These are phyloP conservation scores for Limnephilus marmoratus DNA, from an alignment of 2,888 invertebrate species.

Conservation along the genomic window DNA sequence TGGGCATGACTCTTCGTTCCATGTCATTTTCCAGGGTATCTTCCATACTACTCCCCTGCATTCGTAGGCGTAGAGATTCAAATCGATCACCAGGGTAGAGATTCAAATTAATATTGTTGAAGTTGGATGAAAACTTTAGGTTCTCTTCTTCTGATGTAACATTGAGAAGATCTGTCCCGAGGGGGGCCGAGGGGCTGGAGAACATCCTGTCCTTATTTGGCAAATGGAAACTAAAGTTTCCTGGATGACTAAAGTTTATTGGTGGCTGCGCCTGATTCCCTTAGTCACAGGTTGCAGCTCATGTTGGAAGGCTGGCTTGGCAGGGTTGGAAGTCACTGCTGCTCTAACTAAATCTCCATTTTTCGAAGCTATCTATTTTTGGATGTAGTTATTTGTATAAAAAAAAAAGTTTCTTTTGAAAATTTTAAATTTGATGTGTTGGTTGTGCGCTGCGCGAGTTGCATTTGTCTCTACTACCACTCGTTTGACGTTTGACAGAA, in stretches of 20 bases:
- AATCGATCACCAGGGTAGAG: conserved; percentile 39
- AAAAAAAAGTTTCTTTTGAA: conserved; percentile 64
- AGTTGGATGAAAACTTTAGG: conserved; percentile 77
- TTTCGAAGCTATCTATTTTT: conserved; percentile 32
- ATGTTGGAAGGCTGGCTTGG: background rate
- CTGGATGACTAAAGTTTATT: conserved; percentile 43
- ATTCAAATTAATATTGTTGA: conserved; percentile 70
- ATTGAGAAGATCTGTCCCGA: conserved; percentile 23
- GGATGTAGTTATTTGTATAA: conserved; percentile 48
- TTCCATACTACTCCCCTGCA: background rate
- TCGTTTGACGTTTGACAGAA: too few relatives aligned
- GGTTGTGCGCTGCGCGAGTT: too few relatives aligned
- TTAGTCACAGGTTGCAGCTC: background rate
- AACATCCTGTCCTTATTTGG: conserved; percentile 24
- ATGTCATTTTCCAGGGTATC: conserved; percentile 3
- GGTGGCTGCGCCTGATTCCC: background rate
- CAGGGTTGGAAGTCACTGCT: background rate
- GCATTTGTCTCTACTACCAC: too few relatives aligned
- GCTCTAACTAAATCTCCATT: background rate
- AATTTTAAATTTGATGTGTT: background rate
- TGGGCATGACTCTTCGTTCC: too few relatives aligned
- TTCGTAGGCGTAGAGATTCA: too few relatives aligned
- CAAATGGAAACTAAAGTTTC: conserved; percentile 22
- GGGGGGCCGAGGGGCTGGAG: background rate
- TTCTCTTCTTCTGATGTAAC: conserved; percentile 71